Evolutionary conservation across 2,113 vertebrate species (phyloP), one percentile per base, ranked within the genome.

Genomic region (Leptobrachium ailaonicum): DNA sequence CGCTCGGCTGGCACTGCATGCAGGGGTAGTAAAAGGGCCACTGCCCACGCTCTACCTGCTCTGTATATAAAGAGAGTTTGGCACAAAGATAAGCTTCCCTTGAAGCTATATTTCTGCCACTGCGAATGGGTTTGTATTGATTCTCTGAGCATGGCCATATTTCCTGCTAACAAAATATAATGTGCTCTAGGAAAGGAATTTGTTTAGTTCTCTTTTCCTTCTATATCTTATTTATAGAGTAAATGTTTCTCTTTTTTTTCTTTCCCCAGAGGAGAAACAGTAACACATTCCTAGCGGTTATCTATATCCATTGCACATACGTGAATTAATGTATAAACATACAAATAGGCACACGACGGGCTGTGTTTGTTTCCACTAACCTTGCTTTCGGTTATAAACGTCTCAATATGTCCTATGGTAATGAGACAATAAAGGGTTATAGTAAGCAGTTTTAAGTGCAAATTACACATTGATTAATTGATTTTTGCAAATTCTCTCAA

Each of bases 381-480:
- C 13, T 60, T 62, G 66, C 47, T 5, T 53, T 68, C 50, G 8
- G 32, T 68, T 45, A 75, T 78, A n/a, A 81, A 75, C 43, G 72
- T 45, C 53, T 69, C 79, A 68, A 81, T 68, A 81, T 62, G 64
- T 75, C 72, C 79, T 66, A 41, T 66, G 50, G 72, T 81, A 81
- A 81, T 81, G 66, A 81, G 79, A 81, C 79, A 68, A 75, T 75
- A 75, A 75, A 60, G 42, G 71, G 50, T 81, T 68, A 66, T 62
- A 81, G 72, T 69, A 69, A 81, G 79, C 79, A 81, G 41, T 74
- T 75, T 75, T 74, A 73, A 81, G 71, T 80, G 78, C 66, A 74
- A 81, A 81, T 81, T 74, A 81, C 72, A 60, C 78, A 81, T 81
- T 81, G 79, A 81, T 81, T 81, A 74, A 68, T 81, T 74, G 78